phyloP scores from a whole-genome alignment of 2,797 vertebrate genomes.

The Acanthurus leucopareius region DNA sequence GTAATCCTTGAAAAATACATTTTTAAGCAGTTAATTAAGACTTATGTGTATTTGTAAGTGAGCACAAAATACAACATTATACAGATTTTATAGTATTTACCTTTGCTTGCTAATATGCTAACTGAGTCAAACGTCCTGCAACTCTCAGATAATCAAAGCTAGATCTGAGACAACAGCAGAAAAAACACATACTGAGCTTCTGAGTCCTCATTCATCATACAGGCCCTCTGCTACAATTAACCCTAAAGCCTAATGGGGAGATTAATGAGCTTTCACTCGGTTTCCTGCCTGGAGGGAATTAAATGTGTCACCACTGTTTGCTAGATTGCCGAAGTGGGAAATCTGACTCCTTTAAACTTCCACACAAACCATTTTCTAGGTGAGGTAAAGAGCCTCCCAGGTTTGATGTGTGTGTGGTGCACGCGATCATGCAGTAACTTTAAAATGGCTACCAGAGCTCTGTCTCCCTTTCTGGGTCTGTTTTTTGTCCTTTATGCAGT shows the following conservation, averaged over 20 bases:
- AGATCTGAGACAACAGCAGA: conserved; percentile 11
- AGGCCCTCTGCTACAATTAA: conserved; percentile 1
- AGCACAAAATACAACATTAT: too few species aligned
- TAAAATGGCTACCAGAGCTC: conserved; percentile 36
- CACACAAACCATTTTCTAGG: not conserved
- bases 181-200: not conserved
- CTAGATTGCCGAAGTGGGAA: not conserved
- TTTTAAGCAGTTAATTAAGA: not conserved
- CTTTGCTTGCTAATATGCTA: not conserved
- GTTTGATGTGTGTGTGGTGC: not conserved
- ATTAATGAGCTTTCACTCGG: conserved; percentile 42
- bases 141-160: not conserved
- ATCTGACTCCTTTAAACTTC: conserved; percentile 19
- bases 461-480: conserved; percentile 27
- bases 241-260: conserved; percentile 17
- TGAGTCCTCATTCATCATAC: conserved; percentile 29
- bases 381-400: not conserved
- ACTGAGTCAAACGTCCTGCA: not conserved
- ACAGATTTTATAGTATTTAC: not conserved
- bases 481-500: conserved; percentile 47
- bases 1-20: not conserved
- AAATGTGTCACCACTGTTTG: conserved; percentile 32
- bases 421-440: not conserved
- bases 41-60: conserved; percentile 9
- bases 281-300: conserved; percentile 37